These are phyloP conservation scores for Lasioglossum vierecki DNA, from an alignment of 2,888 invertebrate genomes.

Conservation along the genomic window DNA sequence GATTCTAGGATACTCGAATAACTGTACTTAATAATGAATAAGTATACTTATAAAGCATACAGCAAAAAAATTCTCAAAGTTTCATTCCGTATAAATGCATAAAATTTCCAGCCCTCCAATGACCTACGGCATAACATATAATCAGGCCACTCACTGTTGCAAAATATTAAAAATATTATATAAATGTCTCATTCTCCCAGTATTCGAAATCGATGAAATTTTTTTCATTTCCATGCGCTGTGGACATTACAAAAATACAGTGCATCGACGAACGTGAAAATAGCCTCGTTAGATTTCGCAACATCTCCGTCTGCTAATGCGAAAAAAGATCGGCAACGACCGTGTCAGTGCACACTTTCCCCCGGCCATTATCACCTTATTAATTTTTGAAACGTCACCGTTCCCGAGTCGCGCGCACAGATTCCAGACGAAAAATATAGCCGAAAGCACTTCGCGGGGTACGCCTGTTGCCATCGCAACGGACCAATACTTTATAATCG, in stretches of 20 bases:
- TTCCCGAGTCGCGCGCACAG: background rate
- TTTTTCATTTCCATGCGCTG: background rate
- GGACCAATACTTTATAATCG: conserved; percentile 44
- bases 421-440: conserved; percentile 32
- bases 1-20: background rate
- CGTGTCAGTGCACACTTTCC: background rate
- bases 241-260: background rate
- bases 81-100: background rate
- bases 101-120: background rate
- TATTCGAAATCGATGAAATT: background rate
- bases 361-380: background rate
- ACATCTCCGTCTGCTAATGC: background rate
- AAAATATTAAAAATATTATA: background rate
- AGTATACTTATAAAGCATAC: no score
- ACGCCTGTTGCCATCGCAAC: conserved; percentile 21
- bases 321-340: background rate
- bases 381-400: background rate
- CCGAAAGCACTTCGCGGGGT: conserved; percentile 40
- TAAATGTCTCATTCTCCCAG: background rate
- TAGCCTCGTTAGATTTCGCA: background rate
- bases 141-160: background rate
- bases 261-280: background rate
- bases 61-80: background rate
- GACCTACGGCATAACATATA: background rate
- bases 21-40: background rate